Percentiles rank a stretch among this genome's conserved stretches.
Conservation (phyloP, 1,140 invertebrate species). For the Lasaia peninsularis region DNA sequence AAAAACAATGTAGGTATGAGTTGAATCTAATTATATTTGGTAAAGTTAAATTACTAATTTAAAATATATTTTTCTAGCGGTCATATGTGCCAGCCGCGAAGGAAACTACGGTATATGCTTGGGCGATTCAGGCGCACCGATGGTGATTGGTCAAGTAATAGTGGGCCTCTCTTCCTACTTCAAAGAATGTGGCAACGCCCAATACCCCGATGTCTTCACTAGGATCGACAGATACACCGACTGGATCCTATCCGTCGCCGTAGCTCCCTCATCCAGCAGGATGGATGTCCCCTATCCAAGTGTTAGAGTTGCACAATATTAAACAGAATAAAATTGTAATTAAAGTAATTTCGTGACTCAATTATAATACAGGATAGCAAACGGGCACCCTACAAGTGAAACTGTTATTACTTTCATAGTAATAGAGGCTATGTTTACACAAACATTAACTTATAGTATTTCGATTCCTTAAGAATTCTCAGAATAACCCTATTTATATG, state of each 20-base stretch:
- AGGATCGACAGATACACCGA: conserved; percentile 42
- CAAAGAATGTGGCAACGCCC: conserved; percentile 31
- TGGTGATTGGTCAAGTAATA: conserved; percentile 35
- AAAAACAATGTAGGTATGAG: too few relatives aligned
- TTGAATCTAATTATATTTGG: too few relatives aligned
- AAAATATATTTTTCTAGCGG: conserved; percentile 30
- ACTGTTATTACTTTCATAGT: too few relatives aligned
- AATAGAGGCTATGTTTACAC: too few relatives aligned
- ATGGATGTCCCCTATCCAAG: conserved; percentile 6
- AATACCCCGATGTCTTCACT: conserved; percentile 46
- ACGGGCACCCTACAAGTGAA: too few relatives aligned
- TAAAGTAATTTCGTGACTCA: too few relatives aligned
- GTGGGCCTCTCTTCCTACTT: conserved; percentile 42
- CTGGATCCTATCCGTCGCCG: conserved; percentile 40
- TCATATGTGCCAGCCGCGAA: conserved; percentile 38
- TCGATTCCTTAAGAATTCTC: too few relatives aligned
- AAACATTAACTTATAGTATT: too few relatives aligned
- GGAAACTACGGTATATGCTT: conserved; percentile 34
- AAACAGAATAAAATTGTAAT: background rate
- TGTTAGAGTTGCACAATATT: background rate
- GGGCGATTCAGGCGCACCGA: conserved; percentile 50
- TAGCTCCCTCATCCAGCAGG: conserved; percentile 7
- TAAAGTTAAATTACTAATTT: background rate
- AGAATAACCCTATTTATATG: too few relatives aligned
- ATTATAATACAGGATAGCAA: too few relatives aligned